Evolutionary conservation across 2,797 vertebrate genomes (phyloP), one percentile per base, ranked within the genome.

Genomic region (Enteromius anoplus): DNA sequence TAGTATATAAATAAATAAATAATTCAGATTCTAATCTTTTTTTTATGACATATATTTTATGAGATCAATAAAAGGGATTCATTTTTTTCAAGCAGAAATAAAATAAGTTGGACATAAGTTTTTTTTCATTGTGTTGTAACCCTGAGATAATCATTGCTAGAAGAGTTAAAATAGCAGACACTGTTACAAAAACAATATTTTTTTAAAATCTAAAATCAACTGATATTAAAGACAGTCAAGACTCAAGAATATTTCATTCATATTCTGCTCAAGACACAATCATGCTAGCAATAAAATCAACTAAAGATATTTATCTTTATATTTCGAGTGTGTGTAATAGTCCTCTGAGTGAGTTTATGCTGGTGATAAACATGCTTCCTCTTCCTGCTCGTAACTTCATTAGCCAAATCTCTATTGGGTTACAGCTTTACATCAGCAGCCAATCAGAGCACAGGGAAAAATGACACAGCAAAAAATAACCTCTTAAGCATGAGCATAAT

Each of bases 301-400:
- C 5, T 55, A 75, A n/a, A 73, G 17, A 73, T n/a, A 73, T 73
- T 32, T 21, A 51, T 17, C 32, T 32, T 5, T 51, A 21, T 0
- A 32, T 17, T 32, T 29, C 51, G 15, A 49, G 45, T 32, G 23
- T 29, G 21, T 55, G 72, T 58, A 11, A 23, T 37, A 37, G 21
- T 23, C 19, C 29, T 45, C 17, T 64, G 65, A 62, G 81, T 72
- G 23, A 10, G 71, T 80, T 69, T 80, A 29, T 15, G 15, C 7
- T 49, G 64, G 5, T 53, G 42, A 82, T 78, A 53, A 78, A 73
- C 73, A 42, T 3, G 34, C 40, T 82, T 82, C 84, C 75, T 53
- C 55, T 82, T 72, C 84, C 80, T 71, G 73, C 58, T 66, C 26
- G 12, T 78, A 85, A 85, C 68, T 77, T n/a, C 32, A 71, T 82